Evolutionary conservation across 1,140 invertebrate genomes (phyloP), one percentile per base, ranked within the genome.

Genomic region (Reticulitermes speratus): DNA sequence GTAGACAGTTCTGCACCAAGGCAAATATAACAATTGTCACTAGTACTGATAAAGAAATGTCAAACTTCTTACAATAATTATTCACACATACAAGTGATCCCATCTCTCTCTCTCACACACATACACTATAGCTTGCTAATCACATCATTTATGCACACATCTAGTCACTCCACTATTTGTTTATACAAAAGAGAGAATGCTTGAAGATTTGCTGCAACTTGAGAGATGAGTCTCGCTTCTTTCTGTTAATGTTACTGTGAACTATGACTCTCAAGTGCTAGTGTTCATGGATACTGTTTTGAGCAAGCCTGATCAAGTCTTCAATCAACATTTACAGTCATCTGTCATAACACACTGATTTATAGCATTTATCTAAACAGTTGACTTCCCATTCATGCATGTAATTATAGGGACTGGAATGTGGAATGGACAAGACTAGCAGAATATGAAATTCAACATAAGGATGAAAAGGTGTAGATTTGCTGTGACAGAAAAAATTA

Each of bases 131-230:
- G 25, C 25, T 30, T 75, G 0, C 65, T 75, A 75, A 75, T 75
- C 65, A 30, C n/a, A 75, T 75, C 25, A 75, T 75, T 75, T 75
- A 75, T 9, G 30, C 65, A 75, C 65, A 75, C 65, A 75, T 30
- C 65, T 25, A 75, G 2, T 30, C 65, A 75, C 14, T 75, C 65
- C 65, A n/a, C 59, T 65, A 7, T 75, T 30, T 30, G 25, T 75
- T 25, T 75, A 75, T 75, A 75, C n/a, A 75, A 75, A 30, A 75
- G n/a, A 75, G 65, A 75, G 65, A 75, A 75, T 65, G 21, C 59
- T 65, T 75, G 8, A 75, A 75, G 3, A n/a, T 75, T 75, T 14
- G 7, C 25, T 75, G 65, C 65, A n/a, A 75, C 65, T 75, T 30
- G n/a, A 75, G 25, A 75, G 3, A 30, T 25, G n/a, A 11, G 25